Percentiles rank a stretch among this genome's conserved stretches.
phyloP scores from a whole-genome alignment of 2,113 vertebrate species.

The Scomber colias region DNA sequence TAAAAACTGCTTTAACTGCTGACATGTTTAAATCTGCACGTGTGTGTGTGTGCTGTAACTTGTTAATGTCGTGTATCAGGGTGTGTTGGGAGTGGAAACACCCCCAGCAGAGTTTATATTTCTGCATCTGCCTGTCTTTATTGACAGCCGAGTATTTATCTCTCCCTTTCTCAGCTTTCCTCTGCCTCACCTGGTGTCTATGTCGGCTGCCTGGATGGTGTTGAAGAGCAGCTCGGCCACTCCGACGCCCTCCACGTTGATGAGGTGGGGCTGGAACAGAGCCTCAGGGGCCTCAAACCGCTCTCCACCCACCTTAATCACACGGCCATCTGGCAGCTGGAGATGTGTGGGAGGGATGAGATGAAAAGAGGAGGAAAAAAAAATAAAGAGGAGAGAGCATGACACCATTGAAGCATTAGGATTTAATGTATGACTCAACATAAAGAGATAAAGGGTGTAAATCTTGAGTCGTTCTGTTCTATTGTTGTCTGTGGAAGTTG shows the following conservation, averaged over 20 bases:
- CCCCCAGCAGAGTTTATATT: neutral
- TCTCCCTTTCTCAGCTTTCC: neutral
- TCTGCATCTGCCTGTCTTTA: neutral
- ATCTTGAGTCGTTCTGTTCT: neutral
- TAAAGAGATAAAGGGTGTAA: constrained; percentile 22
- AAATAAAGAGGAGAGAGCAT: neutral
- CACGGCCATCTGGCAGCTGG: constrained; percentile 96
- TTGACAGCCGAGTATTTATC: neutral
- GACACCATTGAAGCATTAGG: constrained; percentile 37
- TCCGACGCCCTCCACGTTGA: constrained; percentile 98
- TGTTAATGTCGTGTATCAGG: neutral
- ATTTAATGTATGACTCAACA: constrained; percentile 45
- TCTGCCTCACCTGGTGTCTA: constrained; percentile 93
- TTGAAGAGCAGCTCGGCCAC: constrained; percentile 98
- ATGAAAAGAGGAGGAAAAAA: constrained; percentile 18
- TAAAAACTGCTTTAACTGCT: neutral
- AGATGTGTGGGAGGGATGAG: constrained; percentile 61
- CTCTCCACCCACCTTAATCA: constrained; percentile 99
- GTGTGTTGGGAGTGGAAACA: neutral
- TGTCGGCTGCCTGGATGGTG: constrained; percentile 98
- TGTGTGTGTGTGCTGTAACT: constrained; percentile 3
- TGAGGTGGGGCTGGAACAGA: constrained; percentile 98
- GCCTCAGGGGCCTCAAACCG: constrained; percentile 98
- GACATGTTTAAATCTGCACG: no score
- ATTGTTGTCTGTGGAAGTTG: neutral